Base-by-base conservation (phyloP, 2,113 vertebrate species). In the Ctenomys sociabilis region DNA sequence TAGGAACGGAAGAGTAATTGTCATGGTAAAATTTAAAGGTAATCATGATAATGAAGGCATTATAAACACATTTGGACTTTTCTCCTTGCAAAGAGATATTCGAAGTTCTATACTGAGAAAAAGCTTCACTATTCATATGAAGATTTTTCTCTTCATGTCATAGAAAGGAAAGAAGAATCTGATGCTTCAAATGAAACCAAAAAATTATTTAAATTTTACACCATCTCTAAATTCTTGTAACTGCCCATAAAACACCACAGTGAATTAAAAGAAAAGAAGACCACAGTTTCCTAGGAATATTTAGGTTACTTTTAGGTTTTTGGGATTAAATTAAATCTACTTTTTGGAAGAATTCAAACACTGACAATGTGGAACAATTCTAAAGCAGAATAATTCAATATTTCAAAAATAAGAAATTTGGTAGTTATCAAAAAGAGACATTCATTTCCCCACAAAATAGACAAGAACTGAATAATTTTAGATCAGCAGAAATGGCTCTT, bases 361-460 rank as follows among this genome's bases (percentile, higher is more conserved):
- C 70, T 96, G 45, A 73, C n/a, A 61, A 66, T 57, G 70, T 52
- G 22, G 26, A 91, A 63, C 26, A 89, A 37, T 84, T 45, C 24
- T 93, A 84, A 96, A 96, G 92, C 45, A 91, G 32, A 83, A 63
- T 81, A 89, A 66, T 24, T 86, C 45, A 89, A 52, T 59, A 94
- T 52, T 93, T 92, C 13, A 95, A 94, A 94, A 80, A 32, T 52
- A 90, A 82, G n/a, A n/a, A 82, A 7, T 6, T 95, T 78, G 93
- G 78, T 35, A 86, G 59, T 82, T 96, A 83, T 35, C 85, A 94
- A 66, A 49, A 83, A 73, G 7, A 87, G 28, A 22, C 85, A 95
- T 22, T 81, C 24, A 90, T 93, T 88, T 75, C 3, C 45, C 72
- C 35, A 94, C 90, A 88, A 85, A 37, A 64, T 4, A 93, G 30